A percentile compares a stretch with the other conserved stretches of the same genome.
Conservation (phyloP, 2,113 vertebrate genomes). For the Thryonomys swinderianus region DNA sequence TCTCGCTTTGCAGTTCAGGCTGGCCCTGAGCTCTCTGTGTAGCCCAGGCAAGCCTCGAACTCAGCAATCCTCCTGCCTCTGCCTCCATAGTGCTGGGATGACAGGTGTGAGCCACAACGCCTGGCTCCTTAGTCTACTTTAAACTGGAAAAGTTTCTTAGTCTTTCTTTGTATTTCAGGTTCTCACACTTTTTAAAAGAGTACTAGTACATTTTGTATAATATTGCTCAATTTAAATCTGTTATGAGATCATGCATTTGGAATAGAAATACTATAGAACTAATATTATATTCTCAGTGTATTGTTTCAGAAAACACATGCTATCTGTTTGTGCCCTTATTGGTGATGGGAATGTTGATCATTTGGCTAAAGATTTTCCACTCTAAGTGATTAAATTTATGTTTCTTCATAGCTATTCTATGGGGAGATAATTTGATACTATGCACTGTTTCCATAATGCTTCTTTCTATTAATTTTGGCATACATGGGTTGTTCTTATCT, state of each 20-base stretch:
- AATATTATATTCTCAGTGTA: not conserved
- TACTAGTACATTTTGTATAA: not conserved
- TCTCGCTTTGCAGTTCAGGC: no score
- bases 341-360: not conserved
- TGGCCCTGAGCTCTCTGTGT: no score
- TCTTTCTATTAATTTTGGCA: not conserved
- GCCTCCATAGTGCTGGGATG: no score
- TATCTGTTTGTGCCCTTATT: not conserved
- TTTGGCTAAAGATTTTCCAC: not conserved
- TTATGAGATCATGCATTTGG: not conserved
- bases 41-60: no score
- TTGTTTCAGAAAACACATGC: not conserved
- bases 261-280: not conserved
- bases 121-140: constrained; percentile 6
- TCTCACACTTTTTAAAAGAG: not conserved
- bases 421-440: not conserved
- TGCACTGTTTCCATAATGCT: not conserved
- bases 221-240: not conserved
- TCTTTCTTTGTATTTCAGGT: not conserved
- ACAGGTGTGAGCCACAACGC: no score
- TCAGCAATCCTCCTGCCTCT: no score
- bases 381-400: not conserved
- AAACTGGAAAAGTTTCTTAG: not conserved
- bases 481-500: not conserved
- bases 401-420: not conserved